Evolutionary conservation across 1,140 invertebrate genomes (phyloP).

Genomic region (Hirudo medicinalis): DNA sequence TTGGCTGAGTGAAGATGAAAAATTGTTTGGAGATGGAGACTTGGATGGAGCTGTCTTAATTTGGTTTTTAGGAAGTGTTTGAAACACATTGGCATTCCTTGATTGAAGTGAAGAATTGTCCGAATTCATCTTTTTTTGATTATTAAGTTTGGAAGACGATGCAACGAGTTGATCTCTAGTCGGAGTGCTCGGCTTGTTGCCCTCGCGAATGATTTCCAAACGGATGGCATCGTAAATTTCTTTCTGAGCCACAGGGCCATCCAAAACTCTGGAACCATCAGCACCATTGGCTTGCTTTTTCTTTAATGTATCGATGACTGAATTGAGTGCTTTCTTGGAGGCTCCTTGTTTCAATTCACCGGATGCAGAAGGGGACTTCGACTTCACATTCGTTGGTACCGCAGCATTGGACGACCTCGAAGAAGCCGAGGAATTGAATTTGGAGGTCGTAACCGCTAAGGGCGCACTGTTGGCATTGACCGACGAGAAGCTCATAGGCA

Average conservation of each 20-base stretch:
- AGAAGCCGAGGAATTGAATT: neutral
- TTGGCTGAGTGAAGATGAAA: too few species aligned
- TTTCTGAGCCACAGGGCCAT: constrained; percentile 13
- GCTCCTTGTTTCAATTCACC: too few species aligned
- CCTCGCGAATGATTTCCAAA: constrained; percentile 22
- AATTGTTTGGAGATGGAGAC: too few species aligned
- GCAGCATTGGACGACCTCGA: neutral
- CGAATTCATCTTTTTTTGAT: constrained; percentile 4
- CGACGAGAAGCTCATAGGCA: neutral
- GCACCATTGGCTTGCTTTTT: constrained; percentile 21
- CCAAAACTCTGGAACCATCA: neutral
- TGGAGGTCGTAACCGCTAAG: neutral
- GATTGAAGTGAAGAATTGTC: too few species aligned
- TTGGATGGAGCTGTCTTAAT: too few species aligned
- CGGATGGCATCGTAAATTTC: constrained; percentile 21
- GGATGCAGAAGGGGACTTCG: neutral
- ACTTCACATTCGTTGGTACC: neutral
- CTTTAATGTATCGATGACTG: constrained; percentile 67
- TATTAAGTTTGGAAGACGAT: constrained; percentile 17
- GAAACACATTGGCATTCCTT: too few species aligned
- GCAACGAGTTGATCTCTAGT: constrained; percentile 14
- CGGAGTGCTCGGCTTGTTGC: constrained; percentile 22
- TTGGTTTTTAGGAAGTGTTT: too few species aligned
- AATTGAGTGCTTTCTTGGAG: too few species aligned
- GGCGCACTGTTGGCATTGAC: neutral